Evolutionary conservation across 2,113 vertebrate species (phyloP), one percentile per base, ranked within the genome.

Genomic region (Amphilophus citrinellus): DNA sequence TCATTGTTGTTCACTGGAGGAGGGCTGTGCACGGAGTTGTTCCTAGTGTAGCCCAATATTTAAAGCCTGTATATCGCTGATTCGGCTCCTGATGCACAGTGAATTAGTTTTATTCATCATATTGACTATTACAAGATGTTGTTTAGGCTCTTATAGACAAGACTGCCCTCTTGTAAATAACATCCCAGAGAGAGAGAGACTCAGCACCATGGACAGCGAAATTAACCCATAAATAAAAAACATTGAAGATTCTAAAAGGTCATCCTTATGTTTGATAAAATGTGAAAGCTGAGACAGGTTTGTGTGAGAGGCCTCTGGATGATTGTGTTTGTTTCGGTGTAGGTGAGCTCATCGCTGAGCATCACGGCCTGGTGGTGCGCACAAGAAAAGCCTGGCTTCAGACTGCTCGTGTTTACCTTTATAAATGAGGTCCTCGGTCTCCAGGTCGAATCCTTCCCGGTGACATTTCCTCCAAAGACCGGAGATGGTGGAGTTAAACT

Each of bases 381-480:
- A 24, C 39, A 66, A 27, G 62, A 32, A 44, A 71, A 83, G 44
- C 50, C 81, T 71, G 75, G 27, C 76, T 71, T 13, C 78, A 60
- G 2, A 30, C 68, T n/a, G 76, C 80, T 68, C 76, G 5, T 85
- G 84, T 94, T 94, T 92, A 98, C 97, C 97, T 97, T 96, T 97
- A 77, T 95, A 93, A 84, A 97, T 97, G 24, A 97, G 96, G 92
- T 97, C 97, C 90, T 98, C 97, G 76, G 96, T 97, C 92, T 98
- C 97, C 91, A 96, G 94, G 94, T 98, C 97, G 93, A 97, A 98
- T 32, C 97, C 97, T 27, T 96, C 95, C 73, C 97, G 97, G 92
- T 96, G 96, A 85, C 97, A 97, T 92, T 95, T 97, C 89, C 97
- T 96, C 97, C 97, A 97, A 3, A 98, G 96, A 47, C 97, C 97